These are phyloP conservation scores for Baronia brevicornis DNA, from an alignment of 2,888 invertebrate species.

Conservation along the genomic window DNA sequence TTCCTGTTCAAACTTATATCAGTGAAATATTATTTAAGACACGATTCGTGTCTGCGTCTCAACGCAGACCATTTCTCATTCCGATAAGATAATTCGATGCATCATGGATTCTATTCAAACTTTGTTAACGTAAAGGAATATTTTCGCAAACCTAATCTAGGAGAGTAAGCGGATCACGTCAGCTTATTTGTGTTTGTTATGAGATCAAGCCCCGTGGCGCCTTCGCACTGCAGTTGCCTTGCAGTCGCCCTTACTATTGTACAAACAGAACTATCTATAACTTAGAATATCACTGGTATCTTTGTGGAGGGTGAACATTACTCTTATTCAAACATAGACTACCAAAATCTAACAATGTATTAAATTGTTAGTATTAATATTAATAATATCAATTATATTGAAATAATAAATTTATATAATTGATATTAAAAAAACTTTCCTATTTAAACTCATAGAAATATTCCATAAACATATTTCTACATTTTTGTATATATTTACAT, in stretches of 20 bases:
- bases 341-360: too few relatives aligned
- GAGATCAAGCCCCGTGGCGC: conserved; percentile 59
- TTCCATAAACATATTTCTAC: too few relatives aligned
- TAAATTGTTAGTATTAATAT: too few relatives aligned
- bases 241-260: conserved; percentile 38
- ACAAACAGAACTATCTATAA: conserved; percentile 42
- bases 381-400: too few relatives aligned
- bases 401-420: too few relatives aligned
- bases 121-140: conserved; percentile 19
- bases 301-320: conserved; percentile 34
- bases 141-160: conserved; percentile 51
- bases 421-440: too few relatives aligned
- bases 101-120: conserved; percentile 40
- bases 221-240: conserved; percentile 36
- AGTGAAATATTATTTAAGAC: conserved; percentile 40
- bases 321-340: conserved; percentile 45
- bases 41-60: conserved; percentile 22
- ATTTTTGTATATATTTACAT: too few relatives aligned
- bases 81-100: conserved; percentile 21
- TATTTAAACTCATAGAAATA: too few relatives aligned
- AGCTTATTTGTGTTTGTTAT: conserved; percentile 72
- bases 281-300: conserved; percentile 16
- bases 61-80: conserved; percentile 27
- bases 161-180: conserved; percentile 72
- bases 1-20: conserved; percentile 39